These are phyloP conservation scores for Asbolus verrucosus DNA, from an alignment of 1,140 invertebrate species.

Conservation along the genomic window DNA sequence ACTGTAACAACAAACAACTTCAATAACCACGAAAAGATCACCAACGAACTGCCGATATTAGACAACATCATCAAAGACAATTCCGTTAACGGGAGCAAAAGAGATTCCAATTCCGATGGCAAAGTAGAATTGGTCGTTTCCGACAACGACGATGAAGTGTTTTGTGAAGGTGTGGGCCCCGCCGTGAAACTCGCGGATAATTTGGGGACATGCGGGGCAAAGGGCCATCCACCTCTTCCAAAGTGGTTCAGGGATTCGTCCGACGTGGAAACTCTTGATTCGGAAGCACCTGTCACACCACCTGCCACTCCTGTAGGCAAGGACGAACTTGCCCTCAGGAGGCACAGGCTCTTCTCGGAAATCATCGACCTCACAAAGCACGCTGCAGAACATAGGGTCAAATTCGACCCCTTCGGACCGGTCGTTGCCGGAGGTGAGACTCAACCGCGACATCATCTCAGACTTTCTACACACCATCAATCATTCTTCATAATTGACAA, in stretches of 20 bases:
- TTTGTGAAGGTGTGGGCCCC: constrained; percentile 62
- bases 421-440: constrained; percentile 72
- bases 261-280: constrained; percentile 66
- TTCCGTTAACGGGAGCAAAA: no score
- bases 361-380: constrained; percentile 77
- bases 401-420: constrained; percentile 79
- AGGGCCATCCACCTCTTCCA: constrained; percentile 46
- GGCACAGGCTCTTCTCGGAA: constrained; percentile 82
- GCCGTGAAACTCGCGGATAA: constrained; percentile 54
- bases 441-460: no score
- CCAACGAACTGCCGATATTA: constrained; percentile 21
- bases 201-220: constrained; percentile 52
- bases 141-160: constrained; percentile 65
- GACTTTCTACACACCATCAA: no score
- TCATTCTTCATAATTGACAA: no score
- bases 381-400: constrained; percentile 78
- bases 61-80: constrained; percentile 24
- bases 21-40: constrained; percentile 8
- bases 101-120: constrained; percentile 23
- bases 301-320: constrained; percentile 80
- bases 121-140: constrained; percentile 46
- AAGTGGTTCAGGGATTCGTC: constrained; percentile 61
- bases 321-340: constrained; percentile 79
- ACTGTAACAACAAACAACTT: not conserved
- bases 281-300: constrained; percentile 71